phyloP scores from a whole-genome alignment of 2,113 vertebrate species.

The Lipophrys pholis region DNA sequence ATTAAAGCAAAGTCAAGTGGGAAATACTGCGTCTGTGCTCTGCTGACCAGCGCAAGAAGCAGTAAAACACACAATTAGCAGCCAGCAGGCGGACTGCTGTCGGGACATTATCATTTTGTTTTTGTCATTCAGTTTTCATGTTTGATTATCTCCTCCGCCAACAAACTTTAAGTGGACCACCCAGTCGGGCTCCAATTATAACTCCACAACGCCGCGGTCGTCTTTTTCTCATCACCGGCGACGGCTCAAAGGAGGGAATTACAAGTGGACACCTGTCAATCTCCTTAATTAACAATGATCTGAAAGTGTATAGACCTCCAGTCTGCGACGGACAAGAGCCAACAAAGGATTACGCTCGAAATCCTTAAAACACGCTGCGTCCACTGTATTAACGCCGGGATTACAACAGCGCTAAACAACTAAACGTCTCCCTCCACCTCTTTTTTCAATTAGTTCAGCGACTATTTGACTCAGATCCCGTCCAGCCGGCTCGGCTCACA shows the following conservation, averaged over 20 bases:
- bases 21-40: not conserved
- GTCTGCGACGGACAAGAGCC: conserved; percentile 67
- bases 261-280: conserved; percentile 85
- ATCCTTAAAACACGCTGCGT: conserved; percentile 65
- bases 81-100: conserved; percentile 53
- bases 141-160: conserved; percentile 75
- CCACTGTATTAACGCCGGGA: conserved; percentile 73
- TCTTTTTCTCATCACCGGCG: conserved; percentile 56
- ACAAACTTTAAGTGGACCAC: conserved; percentile 80
- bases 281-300: conserved; percentile 80
- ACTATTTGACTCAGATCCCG: conserved; percentile 59
- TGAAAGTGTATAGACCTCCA: conserved; percentile 75
- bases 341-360: conserved; percentile 77
- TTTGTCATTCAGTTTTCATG: conserved; percentile 57
- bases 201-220: conserved; percentile 47
- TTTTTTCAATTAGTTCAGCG: conserved; percentile 61
- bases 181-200: conserved; percentile 83
- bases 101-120: conserved; percentile 41
- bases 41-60: conserved; percentile 8
- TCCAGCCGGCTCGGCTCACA: not conserved
- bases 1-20: not conserved
- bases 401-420: conserved; percentile 71
- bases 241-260: conserved; percentile 73
- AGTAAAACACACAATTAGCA: conserved; percentile 40
- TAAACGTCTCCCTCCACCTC: conserved; percentile 64